phyloP scores from a whole-genome alignment of 2,888 invertebrate species.

The Chymomyza caudatula region DNA sequence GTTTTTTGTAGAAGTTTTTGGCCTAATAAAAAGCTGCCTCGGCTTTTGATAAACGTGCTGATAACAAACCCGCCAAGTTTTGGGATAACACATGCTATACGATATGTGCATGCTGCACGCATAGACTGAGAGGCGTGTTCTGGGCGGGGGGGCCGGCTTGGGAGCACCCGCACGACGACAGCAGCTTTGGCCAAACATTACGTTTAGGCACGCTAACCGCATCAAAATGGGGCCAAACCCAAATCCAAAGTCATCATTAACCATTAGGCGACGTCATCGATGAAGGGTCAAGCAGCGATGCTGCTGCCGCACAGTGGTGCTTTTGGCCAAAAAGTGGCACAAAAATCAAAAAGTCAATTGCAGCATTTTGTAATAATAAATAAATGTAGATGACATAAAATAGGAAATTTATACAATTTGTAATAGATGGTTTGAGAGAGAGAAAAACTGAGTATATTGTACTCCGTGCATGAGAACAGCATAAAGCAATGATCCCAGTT shows the following conservation, averaged over 20 bases:
- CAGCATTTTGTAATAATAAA: too few species aligned
- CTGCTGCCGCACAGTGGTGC: constrained; percentile 2
- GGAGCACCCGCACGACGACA: constrained; percentile 25
- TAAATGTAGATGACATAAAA: too few species aligned
- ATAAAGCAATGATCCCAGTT: too few species aligned
- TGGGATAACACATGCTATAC: constrained; percentile 22
- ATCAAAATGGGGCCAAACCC: constrained; percentile 62
- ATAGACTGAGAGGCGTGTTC: not conserved
- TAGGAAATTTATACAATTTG: too few species aligned
- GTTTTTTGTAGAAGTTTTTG: not conserved
- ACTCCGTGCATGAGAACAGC: too few species aligned
- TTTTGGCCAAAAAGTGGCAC: not conserved
- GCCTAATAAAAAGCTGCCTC: constrained; percentile 51
- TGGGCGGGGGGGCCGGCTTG: constrained; percentile 33
- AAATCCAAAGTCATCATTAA: constrained; percentile 63
- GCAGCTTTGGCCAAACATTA: constrained; percentile 46
- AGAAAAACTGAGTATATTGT: too few species aligned
- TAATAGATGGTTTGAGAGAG: too few species aligned
- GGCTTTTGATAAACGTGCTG: constrained; percentile 58
- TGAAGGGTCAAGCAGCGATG: constrained; percentile 26
- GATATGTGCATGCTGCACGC: constrained; percentile 41
- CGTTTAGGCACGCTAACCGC: constrained; percentile 59
- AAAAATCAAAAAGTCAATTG: too few species aligned
- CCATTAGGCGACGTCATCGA: constrained; percentile 68
- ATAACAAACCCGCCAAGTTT: constrained; percentile 43